Percentiles rank a stretch among this genome's conserved stretches.
Conservation (phyloP, 2,888 invertebrate genomes). For the Ectemnius cavifrons region DNA sequence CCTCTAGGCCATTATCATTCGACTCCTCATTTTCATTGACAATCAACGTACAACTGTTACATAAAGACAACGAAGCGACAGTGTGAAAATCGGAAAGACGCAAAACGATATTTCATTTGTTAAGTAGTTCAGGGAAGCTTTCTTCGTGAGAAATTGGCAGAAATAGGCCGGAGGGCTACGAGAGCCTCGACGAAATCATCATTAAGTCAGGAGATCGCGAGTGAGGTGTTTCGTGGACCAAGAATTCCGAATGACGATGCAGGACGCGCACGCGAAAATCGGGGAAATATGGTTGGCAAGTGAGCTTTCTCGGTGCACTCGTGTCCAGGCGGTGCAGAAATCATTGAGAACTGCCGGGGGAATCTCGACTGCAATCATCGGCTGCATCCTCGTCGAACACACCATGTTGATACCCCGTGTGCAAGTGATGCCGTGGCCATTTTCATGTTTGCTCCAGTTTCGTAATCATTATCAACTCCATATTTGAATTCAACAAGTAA, state of each 20-base stretch:
- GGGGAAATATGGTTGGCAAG: constrained; percentile 46
- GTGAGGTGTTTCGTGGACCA: not conserved
- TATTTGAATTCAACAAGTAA: constrained; percentile 77
- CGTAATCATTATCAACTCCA: constrained; percentile 78
- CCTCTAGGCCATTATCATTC: constrained; percentile 1
- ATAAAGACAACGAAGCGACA: constrained; percentile 1
- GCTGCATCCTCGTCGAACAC: constrained; percentile 43
- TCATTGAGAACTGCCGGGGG: constrained; percentile 5
- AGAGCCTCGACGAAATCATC: not conserved
- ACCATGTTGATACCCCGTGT: constrained; percentile 69
- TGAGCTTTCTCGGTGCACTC: constrained; percentile 20
- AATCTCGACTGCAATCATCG: constrained; percentile 34
- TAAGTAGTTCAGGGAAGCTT: constrained; percentile 56
- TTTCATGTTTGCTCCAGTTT: constrained; percentile 76
- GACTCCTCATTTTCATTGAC: not conserved
- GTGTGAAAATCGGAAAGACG: constrained; percentile 54
- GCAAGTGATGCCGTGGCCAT: constrained; percentile 76
- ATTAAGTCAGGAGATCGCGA: constrained; percentile 13
- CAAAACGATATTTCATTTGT: constrained; percentile 67
- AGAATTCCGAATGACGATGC: constrained; percentile 18
- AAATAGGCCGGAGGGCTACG: not conserved
- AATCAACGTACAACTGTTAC: not conserved
- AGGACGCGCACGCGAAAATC: constrained; percentile 47
- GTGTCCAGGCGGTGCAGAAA: constrained; percentile 2
- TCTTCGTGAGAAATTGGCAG: constrained; percentile 18